phyloP scores from a whole-genome alignment of 2,113 vertebrate genomes.

The Periophthalmodon schlosseri region DNA sequence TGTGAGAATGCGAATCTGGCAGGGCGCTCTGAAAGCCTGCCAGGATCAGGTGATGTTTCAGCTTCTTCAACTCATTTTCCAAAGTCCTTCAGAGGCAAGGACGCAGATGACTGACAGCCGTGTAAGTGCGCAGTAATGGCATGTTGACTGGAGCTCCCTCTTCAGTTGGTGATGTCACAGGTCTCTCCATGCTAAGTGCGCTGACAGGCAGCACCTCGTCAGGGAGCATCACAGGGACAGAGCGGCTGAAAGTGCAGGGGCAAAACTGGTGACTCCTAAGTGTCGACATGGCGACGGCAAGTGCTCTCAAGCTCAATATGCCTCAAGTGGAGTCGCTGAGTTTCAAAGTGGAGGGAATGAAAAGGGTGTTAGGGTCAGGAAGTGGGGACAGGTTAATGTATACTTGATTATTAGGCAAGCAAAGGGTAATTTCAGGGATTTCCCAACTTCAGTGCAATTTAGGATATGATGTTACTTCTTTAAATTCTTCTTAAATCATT shows the following conservation, averaged over 20 bases:
- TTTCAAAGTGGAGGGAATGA: slow-evolving; percentile 29
- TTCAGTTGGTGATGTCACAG: slow-evolving; percentile 25
- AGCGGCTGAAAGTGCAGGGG: slow-evolving; percentile 10
- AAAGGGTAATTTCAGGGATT: background rate
- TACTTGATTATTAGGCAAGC: slow-evolving; percentile 16
- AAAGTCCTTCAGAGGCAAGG: slow-evolving; percentile 11
- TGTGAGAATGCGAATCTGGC: slow-evolving; percentile 62
- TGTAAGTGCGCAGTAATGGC: slow-evolving; percentile 35
- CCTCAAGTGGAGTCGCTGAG: slow-evolving; percentile 19
- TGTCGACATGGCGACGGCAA: slow-evolving; percentile 22
- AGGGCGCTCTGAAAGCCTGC: slow-evolving; percentile 57
- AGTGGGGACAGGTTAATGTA: slow-evolving; percentile 42
- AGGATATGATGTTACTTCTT: background rate
- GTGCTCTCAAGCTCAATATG: slow-evolving; percentile 27
- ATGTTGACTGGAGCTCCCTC: slow-evolving; percentile 27
- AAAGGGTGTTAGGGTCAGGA: slow-evolving; percentile 37
- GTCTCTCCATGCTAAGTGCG: slow-evolving; percentile 18
- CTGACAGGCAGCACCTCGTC: slow-evolving; percentile 30
- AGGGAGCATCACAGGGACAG: slow-evolving; percentile 14
- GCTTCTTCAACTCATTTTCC: slow-evolving; percentile 7
- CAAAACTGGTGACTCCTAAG: slow-evolving; percentile 17
- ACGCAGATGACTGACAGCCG: slow-evolving; percentile 25
- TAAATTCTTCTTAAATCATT: background rate
- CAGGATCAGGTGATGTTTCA: slow-evolving; percentile 74
- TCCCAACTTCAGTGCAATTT: slow-evolving; percentile 13